A percentile compares a stretch with the other conserved stretches of the same genome.
These are phyloP conservation scores for Brachionus koreanus DNA, from an alignment of 1,140 invertebrate species.

Conservation along the genomic window DNA sequence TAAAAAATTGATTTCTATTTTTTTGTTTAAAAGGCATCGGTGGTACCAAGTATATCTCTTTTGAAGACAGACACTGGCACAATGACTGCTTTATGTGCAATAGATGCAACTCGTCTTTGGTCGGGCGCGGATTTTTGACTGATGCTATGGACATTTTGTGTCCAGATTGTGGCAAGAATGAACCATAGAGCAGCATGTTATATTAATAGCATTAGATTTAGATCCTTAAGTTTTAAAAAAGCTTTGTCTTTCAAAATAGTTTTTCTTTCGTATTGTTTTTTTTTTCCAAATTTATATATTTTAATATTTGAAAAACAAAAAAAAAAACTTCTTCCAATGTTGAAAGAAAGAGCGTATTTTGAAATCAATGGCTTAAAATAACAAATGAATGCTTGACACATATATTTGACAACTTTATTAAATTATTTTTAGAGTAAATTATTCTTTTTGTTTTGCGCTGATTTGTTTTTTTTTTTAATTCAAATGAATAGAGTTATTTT, in stretches of 20 bases:
- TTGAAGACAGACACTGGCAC: slow-evolving; percentile 99
- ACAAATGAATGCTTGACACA: not conserved
- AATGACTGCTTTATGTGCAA: slow-evolving; percentile 99
- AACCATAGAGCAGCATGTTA: not conserved
- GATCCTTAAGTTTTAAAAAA: not conserved
- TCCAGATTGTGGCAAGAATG: slow-evolving; percentile 80
- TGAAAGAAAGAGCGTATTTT: slow-evolving; percentile 3
- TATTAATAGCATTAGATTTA: not conserved
- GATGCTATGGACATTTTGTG: slow-evolving; percentile 94
- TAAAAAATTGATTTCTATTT: slow-evolving; percentile 29
- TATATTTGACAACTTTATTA: slow-evolving; percentile 12
- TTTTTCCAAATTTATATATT: not conserved
- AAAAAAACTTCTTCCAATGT: not conserved
- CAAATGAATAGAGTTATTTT: not conserved
- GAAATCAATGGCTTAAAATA: not conserved
- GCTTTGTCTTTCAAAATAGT: not conserved
- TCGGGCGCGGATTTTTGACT: slow-evolving; percentile 97
- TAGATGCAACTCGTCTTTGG: slow-evolving; percentile 83
- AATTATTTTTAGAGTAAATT: slow-evolving; percentile 5
- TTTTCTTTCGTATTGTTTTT: not conserved
- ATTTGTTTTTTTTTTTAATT: not conserved
- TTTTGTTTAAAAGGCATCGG: slow-evolving; percentile 72
- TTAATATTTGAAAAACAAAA: not conserved
- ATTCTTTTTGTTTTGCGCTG: slow-evolving; percentile 15
- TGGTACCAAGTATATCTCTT: slow-evolving; percentile 97